phyloP scores from a whole-genome alignment of 1,140 invertebrate species.

The Argopecten irradians region DNA sequence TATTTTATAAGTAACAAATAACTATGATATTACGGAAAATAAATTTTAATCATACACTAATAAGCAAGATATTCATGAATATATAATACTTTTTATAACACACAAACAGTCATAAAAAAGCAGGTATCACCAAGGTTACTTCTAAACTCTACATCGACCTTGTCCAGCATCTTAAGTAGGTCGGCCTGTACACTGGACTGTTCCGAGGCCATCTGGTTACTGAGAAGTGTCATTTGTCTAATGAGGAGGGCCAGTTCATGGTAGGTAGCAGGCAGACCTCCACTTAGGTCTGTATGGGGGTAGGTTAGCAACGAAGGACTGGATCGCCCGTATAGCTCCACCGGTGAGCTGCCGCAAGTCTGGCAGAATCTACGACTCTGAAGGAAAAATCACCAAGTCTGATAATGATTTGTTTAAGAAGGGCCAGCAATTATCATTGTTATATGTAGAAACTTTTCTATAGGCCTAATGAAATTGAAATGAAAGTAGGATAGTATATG shows the following conservation, averaged over 20 bases:
- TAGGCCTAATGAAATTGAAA: too few relatives aligned
- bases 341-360: slow-evolving; percentile 63
- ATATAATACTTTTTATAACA: too few relatives aligned
- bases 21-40: too few relatives aligned
- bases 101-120: too few relatives aligned
- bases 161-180: slow-evolving; percentile 62
- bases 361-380: slow-evolving; percentile 63
- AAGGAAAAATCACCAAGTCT: slow-evolving; percentile 56
- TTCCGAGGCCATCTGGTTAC: slow-evolving; percentile 52
- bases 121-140: too few relatives aligned
- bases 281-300: slow-evolving; percentile 64
- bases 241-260: slow-evolving; percentile 65
- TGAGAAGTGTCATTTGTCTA: slow-evolving; percentile 63
- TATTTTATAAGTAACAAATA: background rate
- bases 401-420: too few relatives aligned
- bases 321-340: slow-evolving; percentile 64
- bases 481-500: too few relatives aligned
- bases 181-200: slow-evolving; percentile 56
- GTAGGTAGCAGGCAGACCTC: slow-evolving; percentile 65
- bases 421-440: too few relatives aligned
- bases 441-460: too few relatives aligned
- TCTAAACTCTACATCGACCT: slow-evolving; percentile 59
- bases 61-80: too few relatives aligned
- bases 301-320: slow-evolving; percentile 66
- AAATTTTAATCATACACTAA: too few relatives aligned